Evolutionary conservation across 1,140 invertebrate genomes (phyloP).

Genomic region (Diorhabda elongata): DNA sequence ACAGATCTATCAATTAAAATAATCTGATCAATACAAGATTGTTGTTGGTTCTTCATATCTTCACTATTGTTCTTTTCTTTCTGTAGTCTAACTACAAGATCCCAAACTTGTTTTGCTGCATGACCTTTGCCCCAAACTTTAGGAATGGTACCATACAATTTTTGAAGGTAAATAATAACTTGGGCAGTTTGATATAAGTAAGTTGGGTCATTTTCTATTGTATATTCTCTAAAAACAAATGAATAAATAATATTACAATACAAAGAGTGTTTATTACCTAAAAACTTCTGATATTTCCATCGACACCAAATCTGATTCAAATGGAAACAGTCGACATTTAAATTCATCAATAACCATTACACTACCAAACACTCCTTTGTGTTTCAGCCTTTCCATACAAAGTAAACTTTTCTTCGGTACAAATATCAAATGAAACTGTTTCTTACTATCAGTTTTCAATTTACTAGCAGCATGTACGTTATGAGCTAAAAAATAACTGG

Average conservation of each 20-base stretch:
- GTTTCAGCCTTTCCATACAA: constrained; percentile 79
- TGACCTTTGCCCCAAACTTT: constrained; percentile 83
- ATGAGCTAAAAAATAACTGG: constrained; percentile 51
- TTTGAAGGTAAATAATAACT: constrained; percentile 80
- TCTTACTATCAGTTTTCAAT: constrained; percentile 46
- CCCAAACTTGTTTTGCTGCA: constrained; percentile 83
- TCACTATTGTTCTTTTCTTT: constrained; percentile 56
- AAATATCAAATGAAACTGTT: constrained; percentile 78
- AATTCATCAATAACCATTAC: constrained; percentile 81
- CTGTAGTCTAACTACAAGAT: constrained; percentile 76
- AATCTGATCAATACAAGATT: constrained; percentile 78
- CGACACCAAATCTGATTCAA: constrained; percentile 89
- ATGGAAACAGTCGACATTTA: constrained; percentile 81
- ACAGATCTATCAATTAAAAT: constrained; percentile 67
- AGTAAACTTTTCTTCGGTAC: constrained; percentile 82
- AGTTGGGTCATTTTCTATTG: constrained; percentile 84
- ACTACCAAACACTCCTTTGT: constrained; percentile 74
- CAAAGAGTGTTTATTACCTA: constrained; percentile 46
- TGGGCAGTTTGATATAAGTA: constrained; percentile 84
- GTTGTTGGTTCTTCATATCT: constrained; percentile 41
- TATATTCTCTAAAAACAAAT: constrained; percentile 63
- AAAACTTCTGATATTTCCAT: constrained; percentile 84
- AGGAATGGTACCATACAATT: constrained; percentile 84
- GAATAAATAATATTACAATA: neutral
- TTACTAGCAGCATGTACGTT: constrained; percentile 67